Conservation (phyloP, 2,113 vertebrate species). For the Oncorhynchus nerka region DNA sequence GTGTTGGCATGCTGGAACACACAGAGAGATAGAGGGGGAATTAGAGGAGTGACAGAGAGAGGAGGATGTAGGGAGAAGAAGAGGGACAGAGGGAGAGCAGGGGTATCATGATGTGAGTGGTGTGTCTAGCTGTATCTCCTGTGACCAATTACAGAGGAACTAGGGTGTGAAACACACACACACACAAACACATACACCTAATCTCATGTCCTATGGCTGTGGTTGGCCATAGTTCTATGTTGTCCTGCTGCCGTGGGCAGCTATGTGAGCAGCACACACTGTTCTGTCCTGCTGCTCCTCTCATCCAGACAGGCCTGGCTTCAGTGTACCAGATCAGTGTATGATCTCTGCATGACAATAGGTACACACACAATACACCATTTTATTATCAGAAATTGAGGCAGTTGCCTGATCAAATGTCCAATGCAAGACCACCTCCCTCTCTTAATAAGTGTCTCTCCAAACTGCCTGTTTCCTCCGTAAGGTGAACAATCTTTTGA, state of each 20-base stretch:
- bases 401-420: too few relatives aligned
- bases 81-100: slow-evolving; percentile 21
- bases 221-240: slow-evolving; percentile 42
- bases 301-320: slow-evolving; percentile 11
- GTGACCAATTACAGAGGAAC: slow-evolving; percentile 53
- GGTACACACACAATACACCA: too few relatives aligned
- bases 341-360: too few relatives aligned
- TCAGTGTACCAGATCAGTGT: too few relatives aligned
- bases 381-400: not conserved
- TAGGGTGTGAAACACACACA: slow-evolving; percentile 19
- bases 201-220: slow-evolving; percentile 30
- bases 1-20: not conserved
- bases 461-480: too few relatives aligned
- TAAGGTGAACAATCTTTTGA: too few relatives aligned
- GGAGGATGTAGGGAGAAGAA: slow-evolving; percentile 12
- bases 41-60: slow-evolving; percentile 15
- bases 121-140: slow-evolving; percentile 40
- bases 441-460: too few relatives aligned
- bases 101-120: slow-evolving; percentile 2
- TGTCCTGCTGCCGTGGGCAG: slow-evolving; percentile 32
- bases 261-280: slow-evolving; percentile 30
- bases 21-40: not conserved
- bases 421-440: too few relatives aligned
- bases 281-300: not conserved
- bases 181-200: slow-evolving; percentile 30